phyloP scores from a whole-genome alignment of 2,113 vertebrate genomes.

The Lathamus discolor region DNA sequence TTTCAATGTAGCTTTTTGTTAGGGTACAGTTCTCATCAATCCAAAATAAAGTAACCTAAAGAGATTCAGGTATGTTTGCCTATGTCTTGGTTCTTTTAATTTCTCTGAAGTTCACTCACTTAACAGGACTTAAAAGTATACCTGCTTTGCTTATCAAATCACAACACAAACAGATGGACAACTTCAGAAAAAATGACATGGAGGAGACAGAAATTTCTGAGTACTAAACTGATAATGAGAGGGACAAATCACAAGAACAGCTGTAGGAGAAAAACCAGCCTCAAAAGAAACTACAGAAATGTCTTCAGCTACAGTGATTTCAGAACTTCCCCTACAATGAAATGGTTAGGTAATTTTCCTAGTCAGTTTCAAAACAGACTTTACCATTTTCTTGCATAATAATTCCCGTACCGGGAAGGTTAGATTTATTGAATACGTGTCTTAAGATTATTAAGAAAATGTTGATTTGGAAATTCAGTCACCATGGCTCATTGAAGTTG shows the following conservation, averaged over 20 bases:
- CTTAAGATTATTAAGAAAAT: background rate
- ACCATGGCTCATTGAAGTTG: background rate
- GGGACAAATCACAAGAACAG: background rate
- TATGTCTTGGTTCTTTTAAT: background rate
- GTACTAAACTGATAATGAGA: background rate
- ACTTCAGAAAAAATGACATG: background rate
- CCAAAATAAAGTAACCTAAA: background rate
- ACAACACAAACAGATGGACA: background rate
- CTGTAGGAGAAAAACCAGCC: background rate
- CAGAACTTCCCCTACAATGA: background rate
- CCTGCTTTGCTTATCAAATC: background rate
- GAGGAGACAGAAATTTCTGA: background rate
- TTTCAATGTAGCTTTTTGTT: background rate
- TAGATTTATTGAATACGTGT: background rate
- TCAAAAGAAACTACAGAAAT: background rate
- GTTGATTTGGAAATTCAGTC: background rate
- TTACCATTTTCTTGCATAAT: background rate
- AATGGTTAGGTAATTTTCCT: background rate
- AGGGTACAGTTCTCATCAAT: background rate
- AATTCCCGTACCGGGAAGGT: background rate
- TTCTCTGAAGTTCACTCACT: background rate
- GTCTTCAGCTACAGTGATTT: background rate
- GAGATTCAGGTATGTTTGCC: background rate
- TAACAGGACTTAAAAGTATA: background rate
- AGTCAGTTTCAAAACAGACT: background rate